Conservation (phyloP, 2,888 invertebrate species). For the Hirtodrosophila trivittata region DNA sequence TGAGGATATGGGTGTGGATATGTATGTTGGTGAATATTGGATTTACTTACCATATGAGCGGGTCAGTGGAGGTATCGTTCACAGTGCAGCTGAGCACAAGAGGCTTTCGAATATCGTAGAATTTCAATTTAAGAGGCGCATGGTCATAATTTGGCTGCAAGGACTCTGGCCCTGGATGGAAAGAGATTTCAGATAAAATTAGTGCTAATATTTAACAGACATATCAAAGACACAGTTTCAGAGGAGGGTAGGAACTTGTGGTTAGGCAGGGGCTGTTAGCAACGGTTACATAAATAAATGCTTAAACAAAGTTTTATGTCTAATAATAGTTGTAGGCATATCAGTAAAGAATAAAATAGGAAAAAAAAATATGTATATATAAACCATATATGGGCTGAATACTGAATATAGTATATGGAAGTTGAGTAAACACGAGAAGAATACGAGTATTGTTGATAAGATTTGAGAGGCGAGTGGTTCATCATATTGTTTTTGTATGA, state of each 20-base stretch:
- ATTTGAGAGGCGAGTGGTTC: too few relatives aligned
- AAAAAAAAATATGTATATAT: slow-evolving; percentile 4
- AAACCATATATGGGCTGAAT: too few relatives aligned
- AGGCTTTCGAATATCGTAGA: slow-evolving; percentile 80
- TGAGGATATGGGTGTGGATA: too few relatives aligned
- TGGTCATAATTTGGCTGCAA: slow-evolving; percentile 83
- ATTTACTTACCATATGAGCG: slow-evolving; percentile 70
- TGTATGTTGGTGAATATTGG: too few relatives aligned
- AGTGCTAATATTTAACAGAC: slow-evolving; percentile 33
- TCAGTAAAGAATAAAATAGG: slow-evolving; percentile 10
- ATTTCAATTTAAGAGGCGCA: slow-evolving; percentile 77
- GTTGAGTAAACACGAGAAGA: too few relatives aligned
- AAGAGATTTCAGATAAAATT: slow-evolving; percentile 42
- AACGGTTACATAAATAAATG: slow-evolving; percentile 64
- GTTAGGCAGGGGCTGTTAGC: too few relatives aligned
- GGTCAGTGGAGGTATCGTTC: slow-evolving; percentile 47
- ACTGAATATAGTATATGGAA: too few relatives aligned
- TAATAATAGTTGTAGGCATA: slow-evolving; percentile 40
- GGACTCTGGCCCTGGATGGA: slow-evolving; percentile 80
- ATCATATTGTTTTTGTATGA: too few relatives aligned
- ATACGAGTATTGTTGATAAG: too few relatives aligned
- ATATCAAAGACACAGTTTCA: too few relatives aligned
- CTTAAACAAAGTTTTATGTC: slow-evolving; percentile 51
- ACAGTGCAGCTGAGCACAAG: slow-evolving; percentile 83
- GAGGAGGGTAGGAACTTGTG: too few relatives aligned